These are phyloP conservation scores for Melozone crissalis DNA, from an alignment of 2,113 vertebrate species.

Conservation along the genomic window DNA sequence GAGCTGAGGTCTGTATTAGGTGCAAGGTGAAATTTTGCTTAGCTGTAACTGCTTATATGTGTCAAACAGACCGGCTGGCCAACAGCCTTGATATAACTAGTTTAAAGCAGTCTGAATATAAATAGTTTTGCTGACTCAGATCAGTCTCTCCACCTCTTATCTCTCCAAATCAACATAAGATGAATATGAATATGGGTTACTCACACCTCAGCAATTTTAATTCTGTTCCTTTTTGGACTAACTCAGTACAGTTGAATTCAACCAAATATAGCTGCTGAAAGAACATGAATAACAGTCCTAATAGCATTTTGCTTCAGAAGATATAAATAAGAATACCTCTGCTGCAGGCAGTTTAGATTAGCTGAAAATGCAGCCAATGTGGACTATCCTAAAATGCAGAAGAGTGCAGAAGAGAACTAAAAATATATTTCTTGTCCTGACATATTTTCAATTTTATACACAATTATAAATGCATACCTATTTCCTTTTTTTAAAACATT, in stretches of 20 bases:
- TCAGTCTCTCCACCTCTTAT: neutral
- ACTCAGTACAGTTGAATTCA: neutral
- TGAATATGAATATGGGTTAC: neutral
- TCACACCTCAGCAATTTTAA: neutral
- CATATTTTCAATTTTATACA: neutral
- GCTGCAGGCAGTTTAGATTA: neutral
- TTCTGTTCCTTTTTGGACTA: neutral
- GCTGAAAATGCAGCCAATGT: neutral
- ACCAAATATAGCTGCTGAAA: neutral
- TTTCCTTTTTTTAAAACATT: neutral
- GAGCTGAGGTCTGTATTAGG: neutral
- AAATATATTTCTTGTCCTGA: neutral
- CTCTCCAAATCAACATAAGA: neutral
- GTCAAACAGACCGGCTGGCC: neutral
- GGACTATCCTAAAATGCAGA: neutral
- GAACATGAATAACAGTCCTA: neutral
- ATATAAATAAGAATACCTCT: neutral
- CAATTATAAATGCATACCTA: neutral
- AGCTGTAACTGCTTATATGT: neutral
- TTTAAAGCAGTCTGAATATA: neutral
- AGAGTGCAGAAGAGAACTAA: neutral
- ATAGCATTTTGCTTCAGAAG: neutral
- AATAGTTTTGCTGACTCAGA: neutral
- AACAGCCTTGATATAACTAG: neutral
- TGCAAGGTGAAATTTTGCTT: neutral